Evolutionary conservation across 2,113 vertebrate genomes (phyloP), one percentile per base, ranked within the genome.

Genomic region (Cephalopholis sonnerati): DNA sequence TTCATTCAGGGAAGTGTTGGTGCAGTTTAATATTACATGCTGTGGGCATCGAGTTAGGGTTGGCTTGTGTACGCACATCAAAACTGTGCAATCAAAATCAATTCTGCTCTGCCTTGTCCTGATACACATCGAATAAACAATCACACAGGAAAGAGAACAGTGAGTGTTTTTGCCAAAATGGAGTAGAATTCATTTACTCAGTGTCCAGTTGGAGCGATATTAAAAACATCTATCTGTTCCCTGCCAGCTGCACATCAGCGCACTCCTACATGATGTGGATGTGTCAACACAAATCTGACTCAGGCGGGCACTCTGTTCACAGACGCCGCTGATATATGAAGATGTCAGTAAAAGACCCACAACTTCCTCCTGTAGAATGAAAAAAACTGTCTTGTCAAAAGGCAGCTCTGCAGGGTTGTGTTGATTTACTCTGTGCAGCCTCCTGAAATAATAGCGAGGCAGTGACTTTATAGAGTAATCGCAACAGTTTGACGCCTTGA

Each of bases 281-380:
- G 66, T 84, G 85, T 90, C 90, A 85, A 79, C 83, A 81, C 84
- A 84, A 86, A 86, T 86, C 89, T 88, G 68, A 77, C 58, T 86
- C 72, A 58, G 79, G 29, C 78, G 24, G 55, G 74, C 67, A 51
- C 69, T 84, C 68, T 66, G 76, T 66, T 84, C 72, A 24, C 61
- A 58, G 84, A 74, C 86, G 27, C 58, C 36, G 0, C 32, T 84
- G 82, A 89, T 87, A 69, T 75, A 91, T 65, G 18, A 79, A 85
- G 79, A 90, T 66, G 83, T 76, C 75, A 71, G 70, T 12, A 41
- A 74, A 48, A 87, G 77, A 76, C 24, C 79, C 67, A 50, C 77
- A 74, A 84, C 84, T 81, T 92, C 85, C 79, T 69, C 53, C 59
- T 85, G 58, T 75, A 83, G 87, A 81, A 92, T 61, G 62, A 71